phyloP scores from a whole-genome alignment of 2,797 vertebrate genomes.

The Pangasius djambal region DNA sequence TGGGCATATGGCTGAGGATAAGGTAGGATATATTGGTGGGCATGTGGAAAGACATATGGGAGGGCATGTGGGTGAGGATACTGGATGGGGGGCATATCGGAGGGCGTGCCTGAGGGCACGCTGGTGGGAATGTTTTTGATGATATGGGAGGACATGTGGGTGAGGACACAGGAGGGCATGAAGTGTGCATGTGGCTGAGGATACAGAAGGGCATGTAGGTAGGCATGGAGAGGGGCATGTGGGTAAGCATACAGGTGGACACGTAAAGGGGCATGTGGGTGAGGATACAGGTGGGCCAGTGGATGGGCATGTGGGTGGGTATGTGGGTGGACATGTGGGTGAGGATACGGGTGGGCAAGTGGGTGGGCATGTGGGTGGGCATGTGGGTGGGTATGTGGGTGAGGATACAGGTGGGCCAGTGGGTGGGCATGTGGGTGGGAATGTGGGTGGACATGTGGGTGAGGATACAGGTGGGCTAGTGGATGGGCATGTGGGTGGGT shows the following conservation, averaged over 20 bases:
- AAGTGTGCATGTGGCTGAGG: no score
- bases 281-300: no score
- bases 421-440: background rate
- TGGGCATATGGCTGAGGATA: constrained; percentile 50
- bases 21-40: background rate
- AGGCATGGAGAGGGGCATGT: no score
- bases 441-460: background rate
- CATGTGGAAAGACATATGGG: background rate
- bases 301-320: background rate
- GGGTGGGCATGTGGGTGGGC: background rate
- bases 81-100: background rate
- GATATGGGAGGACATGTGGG: background rate
- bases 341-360: background rate
- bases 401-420: background rate
- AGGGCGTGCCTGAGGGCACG: background rate
- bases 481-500: background rate
- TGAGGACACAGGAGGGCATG: background rate
- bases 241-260: background rate
- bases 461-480: no score
- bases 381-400: background rate
- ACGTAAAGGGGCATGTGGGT: background rate
- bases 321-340: background rate
- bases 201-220: background rate
- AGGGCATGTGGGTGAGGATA: background rate
- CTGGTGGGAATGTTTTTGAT: background rate